These are phyloP conservation scores for Sinocyclocheilus anophthalmus DNA, from an alignment of 2,113 vertebrate species.

Conservation along the genomic window DNA sequence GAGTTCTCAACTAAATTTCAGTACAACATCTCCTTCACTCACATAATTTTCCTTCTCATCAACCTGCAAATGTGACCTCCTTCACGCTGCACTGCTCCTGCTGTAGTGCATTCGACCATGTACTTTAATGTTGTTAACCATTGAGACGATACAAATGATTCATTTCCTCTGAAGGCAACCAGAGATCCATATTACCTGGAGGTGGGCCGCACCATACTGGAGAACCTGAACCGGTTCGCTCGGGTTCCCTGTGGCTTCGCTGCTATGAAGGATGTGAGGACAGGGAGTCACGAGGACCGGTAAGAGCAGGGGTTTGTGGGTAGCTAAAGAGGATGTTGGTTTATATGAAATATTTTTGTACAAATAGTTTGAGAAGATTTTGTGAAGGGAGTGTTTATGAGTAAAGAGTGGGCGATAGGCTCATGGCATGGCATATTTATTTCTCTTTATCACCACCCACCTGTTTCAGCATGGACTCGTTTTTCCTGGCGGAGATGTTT, in stretches of 20 bases:
- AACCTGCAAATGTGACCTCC: neutral
- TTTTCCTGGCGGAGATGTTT: slow-evolving; percentile 99
- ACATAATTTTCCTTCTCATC: neutral
- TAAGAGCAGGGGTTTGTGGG: slow-evolving; percentile 63
- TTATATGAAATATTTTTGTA: neutral
- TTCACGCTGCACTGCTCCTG: neutral
- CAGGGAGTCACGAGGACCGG: slow-evolving; percentile 98
- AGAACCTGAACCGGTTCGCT: slow-evolving; percentile 97
- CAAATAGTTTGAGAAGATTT: neutral
- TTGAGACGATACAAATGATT: neutral
- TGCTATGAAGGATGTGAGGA: slow-evolving; percentile 97
- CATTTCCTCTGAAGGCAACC: slow-evolving; percentile 81
- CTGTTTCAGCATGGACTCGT: slow-evolving; percentile 92
- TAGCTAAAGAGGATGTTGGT: neutral
- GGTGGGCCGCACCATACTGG: slow-evolving; percentile 94
- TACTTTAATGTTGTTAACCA: neutral
- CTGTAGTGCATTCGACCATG: neutral
- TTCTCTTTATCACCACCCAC: neutral
- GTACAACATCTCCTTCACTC: neutral
- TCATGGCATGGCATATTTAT: neutral
- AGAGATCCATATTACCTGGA: slow-evolving; percentile 97
- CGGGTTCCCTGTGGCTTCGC: slow-evolving; percentile 97
- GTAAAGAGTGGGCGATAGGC: neutral
- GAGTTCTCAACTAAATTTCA: neutral
- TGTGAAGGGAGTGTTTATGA: neutral